A percentile compares a stretch with the other conserved stretches of the same genome.
Evolutionary conservation across 35 echinoderm and acorn worm species (phyloP).

Genomic region (Diadema setosum): DNA sequence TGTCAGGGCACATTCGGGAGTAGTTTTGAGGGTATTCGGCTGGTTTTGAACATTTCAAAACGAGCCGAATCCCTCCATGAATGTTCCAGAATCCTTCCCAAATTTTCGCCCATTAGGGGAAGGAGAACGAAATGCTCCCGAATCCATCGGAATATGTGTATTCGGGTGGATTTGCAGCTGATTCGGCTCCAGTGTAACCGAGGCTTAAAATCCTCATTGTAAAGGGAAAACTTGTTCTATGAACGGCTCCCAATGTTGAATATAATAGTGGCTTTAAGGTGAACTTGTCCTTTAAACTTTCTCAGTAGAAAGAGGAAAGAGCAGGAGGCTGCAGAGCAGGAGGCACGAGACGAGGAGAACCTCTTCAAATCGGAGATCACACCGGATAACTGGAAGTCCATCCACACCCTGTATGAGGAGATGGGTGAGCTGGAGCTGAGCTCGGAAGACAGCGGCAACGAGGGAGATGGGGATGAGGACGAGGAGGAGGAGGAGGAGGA

Average conservation of each 20-base stretch:
- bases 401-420: conserved; percentile 54
- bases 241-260: not conserved
- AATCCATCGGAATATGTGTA: too few relatives aligned
- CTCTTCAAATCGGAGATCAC: conserved; percentile 25
- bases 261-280: not conserved
- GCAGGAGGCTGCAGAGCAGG: not conserved
- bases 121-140: too few relatives aligned
- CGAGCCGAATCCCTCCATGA: too few relatives aligned
- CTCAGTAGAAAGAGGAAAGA: not conserved
- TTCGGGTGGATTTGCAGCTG: too few relatives aligned
- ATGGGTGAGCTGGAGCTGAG: not conserved
- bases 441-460: not conserved
- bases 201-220: not conserved
- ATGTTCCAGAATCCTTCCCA: too few relatives aligned
- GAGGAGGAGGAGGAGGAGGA: not conserved
- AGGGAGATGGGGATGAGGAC: not conserved
- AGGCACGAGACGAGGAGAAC: not conserved
- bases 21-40: too few relatives aligned
- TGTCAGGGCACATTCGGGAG: too few relatives aligned
- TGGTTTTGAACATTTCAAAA: too few relatives aligned
- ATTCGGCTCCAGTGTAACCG: too few relatives aligned
- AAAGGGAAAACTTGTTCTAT: not conserved
- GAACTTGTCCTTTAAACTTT: not conserved
- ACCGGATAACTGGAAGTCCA: conserved; percentile 18
- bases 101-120: too few relatives aligned